These are phyloP conservation scores for Protaetia brevitarsis DNA, from an alignment of 1,140 invertebrate genomes.

Conservation along the genomic window DNA sequence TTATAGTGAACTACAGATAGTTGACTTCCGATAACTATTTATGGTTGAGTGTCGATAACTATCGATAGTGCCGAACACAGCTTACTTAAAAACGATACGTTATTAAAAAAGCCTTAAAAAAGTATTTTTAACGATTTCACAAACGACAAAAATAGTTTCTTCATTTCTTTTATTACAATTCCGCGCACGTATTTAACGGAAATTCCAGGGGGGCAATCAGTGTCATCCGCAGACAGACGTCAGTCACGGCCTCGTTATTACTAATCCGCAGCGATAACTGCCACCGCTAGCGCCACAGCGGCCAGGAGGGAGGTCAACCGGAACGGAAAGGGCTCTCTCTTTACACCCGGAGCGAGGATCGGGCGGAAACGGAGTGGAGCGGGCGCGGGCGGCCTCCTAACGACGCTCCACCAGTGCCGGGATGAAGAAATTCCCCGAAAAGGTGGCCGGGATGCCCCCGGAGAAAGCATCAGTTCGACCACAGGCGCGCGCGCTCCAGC, in stretches of 20 bases:
- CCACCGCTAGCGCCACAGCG: neutral
- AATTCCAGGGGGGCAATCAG: constrained; percentile 12
- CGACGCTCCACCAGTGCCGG: neutral
- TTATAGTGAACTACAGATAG: no score
- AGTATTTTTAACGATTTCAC: no score
- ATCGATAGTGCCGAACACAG: no score
- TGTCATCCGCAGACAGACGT: neutral
- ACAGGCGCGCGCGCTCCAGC: constrained; percentile 1
- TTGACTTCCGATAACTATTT: no score
- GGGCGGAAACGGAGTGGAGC: neutral
- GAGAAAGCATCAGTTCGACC: constrained; percentile 1
- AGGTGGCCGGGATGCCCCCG: neutral
- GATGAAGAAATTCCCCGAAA: constrained; percentile 18
- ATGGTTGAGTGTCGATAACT: no score
- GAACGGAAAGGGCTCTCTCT: neutral
- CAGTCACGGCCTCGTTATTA: constrained; percentile 10
- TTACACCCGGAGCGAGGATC: neutral
- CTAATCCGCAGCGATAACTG: neutral
- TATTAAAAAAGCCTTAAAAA: no score
- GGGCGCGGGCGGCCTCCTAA: neutral
- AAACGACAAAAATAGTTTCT: no score
- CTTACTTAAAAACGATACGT: no score
- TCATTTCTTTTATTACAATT: no score
- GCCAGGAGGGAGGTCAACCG: neutral
- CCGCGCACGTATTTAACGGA: no score